Percentiles rank a stretch among this genome's conserved stretches.
These are phyloP conservation scores for Brachyopa scutellaris DNA, from an alignment of 2,888 invertebrate genomes.

Conservation along the genomic window DNA sequence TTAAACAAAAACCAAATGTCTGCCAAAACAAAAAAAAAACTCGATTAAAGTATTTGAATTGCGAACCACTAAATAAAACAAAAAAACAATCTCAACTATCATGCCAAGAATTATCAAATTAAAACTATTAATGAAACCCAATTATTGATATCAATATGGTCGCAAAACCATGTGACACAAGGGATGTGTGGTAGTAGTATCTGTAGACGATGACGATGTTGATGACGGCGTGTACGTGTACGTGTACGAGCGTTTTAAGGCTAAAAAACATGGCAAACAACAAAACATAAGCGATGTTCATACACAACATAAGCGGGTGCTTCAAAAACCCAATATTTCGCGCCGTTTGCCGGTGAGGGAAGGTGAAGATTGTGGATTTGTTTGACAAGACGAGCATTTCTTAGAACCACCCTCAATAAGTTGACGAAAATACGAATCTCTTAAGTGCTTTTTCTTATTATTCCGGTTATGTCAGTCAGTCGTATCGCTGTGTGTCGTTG, in stretches of 20 bases:
- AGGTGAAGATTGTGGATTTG: slow-evolving; percentile 57
- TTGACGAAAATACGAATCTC: slow-evolving; percentile 45
- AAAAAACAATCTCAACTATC: slow-evolving; percentile 5
- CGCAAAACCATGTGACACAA: slow-evolving; percentile 20
- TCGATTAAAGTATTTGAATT: not conserved
- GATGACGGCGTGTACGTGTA: not conserved
- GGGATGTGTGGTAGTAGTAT: not conserved
- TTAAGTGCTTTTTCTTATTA: slow-evolving; percentile 70
- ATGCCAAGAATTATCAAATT: slow-evolving; percentile 48
- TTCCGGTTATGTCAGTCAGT: slow-evolving; percentile 36
- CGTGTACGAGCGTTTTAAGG: slow-evolving; percentile 1
- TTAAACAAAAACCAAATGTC: no score
- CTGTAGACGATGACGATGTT: not conserved
- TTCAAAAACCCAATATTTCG: slow-evolving; percentile 16
- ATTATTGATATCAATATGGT: slow-evolving; percentile 36
- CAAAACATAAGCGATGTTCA: slow-evolving; percentile 41
- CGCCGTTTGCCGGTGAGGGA: not conserved
- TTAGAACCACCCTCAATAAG: slow-evolving; percentile 22
- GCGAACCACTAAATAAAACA: not conserved
- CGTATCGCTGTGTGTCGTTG: slow-evolving; percentile 35
- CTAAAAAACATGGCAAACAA: slow-evolving; percentile 40
- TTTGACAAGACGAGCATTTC: slow-evolving; percentile 44
- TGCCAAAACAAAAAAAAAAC: not conserved
- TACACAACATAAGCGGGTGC: slow-evolving; percentile 29
- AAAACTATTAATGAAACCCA: slow-evolving; percentile 56